Percentiles rank a stretch among this genome's conserved stretches.
phyloP scores from a whole-genome alignment of 2,797 vertebrate genomes.

The Salmo trutta region DNA sequence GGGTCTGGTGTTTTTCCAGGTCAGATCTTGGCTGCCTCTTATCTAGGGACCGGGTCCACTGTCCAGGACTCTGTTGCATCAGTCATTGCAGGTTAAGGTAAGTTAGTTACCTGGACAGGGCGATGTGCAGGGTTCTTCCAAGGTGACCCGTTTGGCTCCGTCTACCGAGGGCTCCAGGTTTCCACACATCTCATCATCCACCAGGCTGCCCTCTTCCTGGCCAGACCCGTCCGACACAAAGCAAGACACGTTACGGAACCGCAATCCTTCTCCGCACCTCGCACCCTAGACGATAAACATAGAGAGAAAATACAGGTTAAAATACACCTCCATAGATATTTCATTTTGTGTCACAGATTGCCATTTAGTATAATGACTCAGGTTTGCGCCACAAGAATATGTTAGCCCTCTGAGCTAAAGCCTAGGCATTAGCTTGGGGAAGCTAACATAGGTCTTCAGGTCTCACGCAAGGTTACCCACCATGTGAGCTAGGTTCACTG shows the following conservation, averaged over 20 bases:
- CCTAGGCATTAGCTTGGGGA: no score
- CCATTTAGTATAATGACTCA: no score
- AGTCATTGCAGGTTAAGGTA: neutral
- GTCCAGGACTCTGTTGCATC: neutral
- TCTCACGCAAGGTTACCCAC: neutral
- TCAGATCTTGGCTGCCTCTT: neutral
- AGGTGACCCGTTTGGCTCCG: constrained; percentile 78
- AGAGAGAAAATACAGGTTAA: neutral
- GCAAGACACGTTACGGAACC: constrained; percentile 89
- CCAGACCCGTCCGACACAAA: constrained; percentile 87
- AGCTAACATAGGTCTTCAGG: neutral
- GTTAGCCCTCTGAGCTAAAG: neutral
- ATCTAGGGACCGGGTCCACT: no score
- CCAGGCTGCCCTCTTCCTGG: constrained; percentile 77
- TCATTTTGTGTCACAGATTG: no score
- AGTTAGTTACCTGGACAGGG: constrained; percentile 88
- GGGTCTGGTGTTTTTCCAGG: neutral
- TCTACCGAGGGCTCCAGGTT: constrained; percentile 85
- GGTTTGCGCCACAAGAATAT: neutral
- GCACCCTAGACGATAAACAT: constrained; percentile 78
- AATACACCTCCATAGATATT: neutral
- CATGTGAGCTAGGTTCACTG: neutral
- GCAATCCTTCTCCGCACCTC: constrained; percentile 88
- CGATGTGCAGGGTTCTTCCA: constrained; percentile 87
- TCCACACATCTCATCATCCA: constrained; percentile 92